Conservation (phyloP, 2,888 invertebrate species). For the Strigamia transsilvanica region DNA sequence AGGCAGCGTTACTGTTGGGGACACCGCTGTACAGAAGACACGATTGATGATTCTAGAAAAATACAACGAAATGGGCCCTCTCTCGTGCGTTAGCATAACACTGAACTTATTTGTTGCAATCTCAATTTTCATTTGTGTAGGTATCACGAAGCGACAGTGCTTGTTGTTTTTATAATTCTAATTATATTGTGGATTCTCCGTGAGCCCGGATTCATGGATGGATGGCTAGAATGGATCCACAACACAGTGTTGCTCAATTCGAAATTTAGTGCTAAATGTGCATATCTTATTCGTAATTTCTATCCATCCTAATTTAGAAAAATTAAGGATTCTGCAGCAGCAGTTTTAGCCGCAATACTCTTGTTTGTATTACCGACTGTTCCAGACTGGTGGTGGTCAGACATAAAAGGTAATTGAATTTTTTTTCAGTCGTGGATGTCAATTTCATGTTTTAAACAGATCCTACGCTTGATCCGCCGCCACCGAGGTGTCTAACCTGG, state of each 20-base stretch:
- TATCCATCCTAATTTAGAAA: not conserved
- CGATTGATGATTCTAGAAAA: not conserved
- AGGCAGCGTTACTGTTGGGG: not conserved
- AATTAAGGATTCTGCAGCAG: not conserved
- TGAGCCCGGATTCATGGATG: not conserved
- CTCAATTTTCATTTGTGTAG: not conserved
- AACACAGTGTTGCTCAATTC: not conserved
- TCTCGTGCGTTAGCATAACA: not conserved
- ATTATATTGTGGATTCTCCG: not conserved
- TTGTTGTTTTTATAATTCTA: not conserved
- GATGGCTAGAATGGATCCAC: not conserved
- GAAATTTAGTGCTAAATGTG: not conserved
- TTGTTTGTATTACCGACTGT: not conserved
- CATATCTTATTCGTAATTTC: not conserved
- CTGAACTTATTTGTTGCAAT: not conserved
- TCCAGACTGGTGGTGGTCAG: conserved; percentile 6
- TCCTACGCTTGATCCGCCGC: not conserved
- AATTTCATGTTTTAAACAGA: not conserved
- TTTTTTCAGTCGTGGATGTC: not conserved
- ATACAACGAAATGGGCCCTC: not conserved
- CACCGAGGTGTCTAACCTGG: conserved; percentile 11
- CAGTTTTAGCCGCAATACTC: not conserved
- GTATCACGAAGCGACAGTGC: not conserved
- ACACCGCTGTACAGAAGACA: not conserved
- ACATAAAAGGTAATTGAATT: not conserved